Base-by-base conservation (phyloP, 2,797 vertebrate species). In the Hirundo rustica region DNA sequence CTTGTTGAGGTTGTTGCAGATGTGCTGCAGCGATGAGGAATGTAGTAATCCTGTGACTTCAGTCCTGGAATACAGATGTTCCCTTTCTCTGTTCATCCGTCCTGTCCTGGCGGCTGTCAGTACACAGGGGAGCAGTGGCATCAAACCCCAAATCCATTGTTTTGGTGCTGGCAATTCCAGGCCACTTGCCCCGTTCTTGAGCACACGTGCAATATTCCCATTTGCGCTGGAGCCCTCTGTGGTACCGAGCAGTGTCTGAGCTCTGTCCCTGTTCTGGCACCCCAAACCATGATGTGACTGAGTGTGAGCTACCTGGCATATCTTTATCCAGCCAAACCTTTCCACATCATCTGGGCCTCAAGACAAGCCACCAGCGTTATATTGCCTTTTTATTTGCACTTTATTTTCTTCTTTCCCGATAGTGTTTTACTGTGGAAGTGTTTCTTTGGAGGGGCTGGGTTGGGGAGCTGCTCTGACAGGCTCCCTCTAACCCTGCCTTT, bases 321-420 rank as follows among this genome's bases (percentile, higher is more conserved):
- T 71, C 66, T 50, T 82, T 16, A 47, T 88, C 84, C 93, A 96
- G 93, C 87, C 82, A 81, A 93, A 94, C 67, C 66, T 89, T 77
- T 80, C 81, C 92, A 88, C 64, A 2, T 77, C 5, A 1, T 74
- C 82, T 85, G 61, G 88, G 87, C 86, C 93, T 95, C 88, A 11
- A 94, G 88, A 94, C 75, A 93, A 96, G 93, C 94, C 96, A 92
- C 97, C 95, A 85, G 88, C 83, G 66, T 78, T 94, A 73, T 93
- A 89, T 95, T 96, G 96, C 96, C 92, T 97, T 97, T 95, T 97
- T 93, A 97, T 98, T 98, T 98, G 98, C 98, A 98, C 98, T 98
- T 98, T 98, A 98, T 94, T 96, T 96, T 97, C 81, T 95, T 96
- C 85, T 85, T 97, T 95, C 85, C 85, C 51, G 0, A 40, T 58